phyloP scores from a whole-genome alignment of 2,888 invertebrate genomes.

The Dynastes grantii region DNA sequence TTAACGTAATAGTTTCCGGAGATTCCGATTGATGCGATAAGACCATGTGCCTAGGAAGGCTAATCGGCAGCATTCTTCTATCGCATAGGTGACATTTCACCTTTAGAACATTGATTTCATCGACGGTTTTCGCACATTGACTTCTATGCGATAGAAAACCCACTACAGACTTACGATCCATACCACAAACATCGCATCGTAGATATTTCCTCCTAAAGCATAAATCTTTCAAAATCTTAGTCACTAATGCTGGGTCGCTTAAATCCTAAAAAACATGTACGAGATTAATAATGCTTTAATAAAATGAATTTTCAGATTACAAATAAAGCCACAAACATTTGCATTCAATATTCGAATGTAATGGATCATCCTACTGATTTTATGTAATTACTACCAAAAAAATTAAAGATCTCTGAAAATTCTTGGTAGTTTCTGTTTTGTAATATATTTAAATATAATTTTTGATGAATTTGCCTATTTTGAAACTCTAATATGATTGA shows the following conservation, averaged over 20 bases:
- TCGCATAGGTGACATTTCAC: constrained; percentile 55
- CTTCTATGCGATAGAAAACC: constrained; percentile 76
- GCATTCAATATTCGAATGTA: too few relatives aligned
- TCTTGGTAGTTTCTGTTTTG: too few relatives aligned
- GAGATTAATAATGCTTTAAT: not conserved
- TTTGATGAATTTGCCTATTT: too few relatives aligned
- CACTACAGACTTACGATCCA: constrained; percentile 71
- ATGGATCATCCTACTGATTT: too few relatives aligned
- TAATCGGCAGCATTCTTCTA: constrained; percentile 73
- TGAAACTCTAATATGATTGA: too few relatives aligned
- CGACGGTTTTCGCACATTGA: constrained; percentile 52
- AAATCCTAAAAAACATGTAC: constrained; percentile 71
- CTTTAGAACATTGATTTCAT: constrained; percentile 54
- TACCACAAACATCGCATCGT: constrained; percentile 73
- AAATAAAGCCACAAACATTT: too few relatives aligned
- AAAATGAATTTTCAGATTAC: too few relatives aligned
- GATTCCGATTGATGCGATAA: constrained; percentile 65
- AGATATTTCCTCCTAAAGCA: constrained; percentile 70
- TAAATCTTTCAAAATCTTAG: constrained; percentile 70
- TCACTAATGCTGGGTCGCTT: constrained; percentile 70
- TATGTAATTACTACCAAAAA: too few relatives aligned
- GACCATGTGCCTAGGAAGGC: constrained; percentile 75
- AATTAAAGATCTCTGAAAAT: too few relatives aligned
- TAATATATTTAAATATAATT: too few relatives aligned
- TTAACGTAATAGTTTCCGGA: not conserved